These are phyloP conservation scores for Dione juno DNA, from an alignment of 2,888 invertebrate species.

Conservation along the genomic window DNA sequence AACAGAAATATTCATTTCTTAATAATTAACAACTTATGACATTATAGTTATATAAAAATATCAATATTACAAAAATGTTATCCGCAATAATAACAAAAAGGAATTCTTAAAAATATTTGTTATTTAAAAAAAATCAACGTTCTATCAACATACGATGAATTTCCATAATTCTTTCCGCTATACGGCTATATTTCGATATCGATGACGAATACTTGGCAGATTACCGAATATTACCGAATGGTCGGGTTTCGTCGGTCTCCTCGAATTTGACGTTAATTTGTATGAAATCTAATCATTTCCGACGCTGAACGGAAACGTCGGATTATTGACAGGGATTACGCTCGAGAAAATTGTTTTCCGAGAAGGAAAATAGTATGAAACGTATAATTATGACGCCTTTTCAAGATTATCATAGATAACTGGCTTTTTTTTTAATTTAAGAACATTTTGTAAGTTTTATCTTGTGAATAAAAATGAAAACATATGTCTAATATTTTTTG, in stretches of 20 bases:
- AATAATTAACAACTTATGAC: no score
- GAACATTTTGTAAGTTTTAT: background rate
- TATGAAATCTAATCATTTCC: slow-evolving; percentile 43
- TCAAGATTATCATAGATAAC: slow-evolving; percentile 23
- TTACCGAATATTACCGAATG: slow-evolving; percentile 31
- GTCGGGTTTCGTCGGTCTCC: slow-evolving; percentile 25
- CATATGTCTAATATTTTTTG: no score
- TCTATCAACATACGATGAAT: background rate
- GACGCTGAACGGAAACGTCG: slow-evolving; percentile 37
- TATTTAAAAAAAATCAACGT: background rate
- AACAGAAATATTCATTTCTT: no score
- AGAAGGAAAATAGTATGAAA: slow-evolving; percentile 39
- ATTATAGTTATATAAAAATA: no score
- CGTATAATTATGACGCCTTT: slow-evolving; percentile 41
- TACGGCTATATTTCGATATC: slow-evolving; percentile 10
- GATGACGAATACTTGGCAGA: slow-evolving; percentile 30
- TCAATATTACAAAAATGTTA: background rate
- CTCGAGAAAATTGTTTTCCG: slow-evolving; percentile 40
- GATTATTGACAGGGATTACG: slow-evolving; percentile 44
- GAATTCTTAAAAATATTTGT: background rate
- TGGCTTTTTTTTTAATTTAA: slow-evolving; percentile 10
- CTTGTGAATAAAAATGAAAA: no score
- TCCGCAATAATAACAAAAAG: background rate
- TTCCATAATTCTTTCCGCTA: background rate
- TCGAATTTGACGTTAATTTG: slow-evolving; percentile 43